These are phyloP conservation scores for Cochlearius cochlearius DNA, from an alignment of 2,113 vertebrate genomes.

Conservation along the genomic window DNA sequence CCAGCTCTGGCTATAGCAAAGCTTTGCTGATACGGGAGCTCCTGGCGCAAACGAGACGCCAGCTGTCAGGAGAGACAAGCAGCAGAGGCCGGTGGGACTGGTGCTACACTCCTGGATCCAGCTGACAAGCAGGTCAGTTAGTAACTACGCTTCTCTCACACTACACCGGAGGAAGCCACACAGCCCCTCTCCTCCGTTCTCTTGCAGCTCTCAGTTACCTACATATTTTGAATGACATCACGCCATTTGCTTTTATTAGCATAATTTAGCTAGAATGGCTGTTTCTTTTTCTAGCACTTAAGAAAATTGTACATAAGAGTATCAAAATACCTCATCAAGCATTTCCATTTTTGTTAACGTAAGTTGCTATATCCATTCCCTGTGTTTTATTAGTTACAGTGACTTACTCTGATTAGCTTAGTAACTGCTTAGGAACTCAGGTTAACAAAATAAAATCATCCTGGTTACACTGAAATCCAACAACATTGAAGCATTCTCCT, in stretches of 20 bases:
- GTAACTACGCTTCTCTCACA: neutral
- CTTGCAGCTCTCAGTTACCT: neutral
- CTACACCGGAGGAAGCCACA: neutral
- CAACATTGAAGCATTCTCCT: neutral
- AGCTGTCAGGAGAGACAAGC: neutral
- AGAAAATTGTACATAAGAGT: neutral
- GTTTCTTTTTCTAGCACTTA: neutral
- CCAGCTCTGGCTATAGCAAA: neutral
- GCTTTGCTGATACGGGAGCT: neutral
- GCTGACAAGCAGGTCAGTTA: neutral
- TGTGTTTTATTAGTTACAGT: neutral
- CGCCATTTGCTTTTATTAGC: neutral
- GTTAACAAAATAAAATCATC: neutral
- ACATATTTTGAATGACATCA: rapidly evolving
- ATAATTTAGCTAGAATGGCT: neutral
- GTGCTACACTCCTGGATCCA: neutral
- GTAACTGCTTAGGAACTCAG: neutral
- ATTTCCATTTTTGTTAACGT: neutral
- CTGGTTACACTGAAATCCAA: neutral
- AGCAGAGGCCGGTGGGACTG: neutral
- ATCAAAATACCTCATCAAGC: neutral
- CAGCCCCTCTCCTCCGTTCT: neutral
- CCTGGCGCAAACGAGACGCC: neutral
- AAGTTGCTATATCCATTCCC: neutral
- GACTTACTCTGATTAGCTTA: neutral